A percentile compares a stretch with the other conserved stretches of the same genome.
phyloP scores from a whole-genome alignment of 2,113 vertebrate species.

The Chloropsis hardwickii region DNA sequence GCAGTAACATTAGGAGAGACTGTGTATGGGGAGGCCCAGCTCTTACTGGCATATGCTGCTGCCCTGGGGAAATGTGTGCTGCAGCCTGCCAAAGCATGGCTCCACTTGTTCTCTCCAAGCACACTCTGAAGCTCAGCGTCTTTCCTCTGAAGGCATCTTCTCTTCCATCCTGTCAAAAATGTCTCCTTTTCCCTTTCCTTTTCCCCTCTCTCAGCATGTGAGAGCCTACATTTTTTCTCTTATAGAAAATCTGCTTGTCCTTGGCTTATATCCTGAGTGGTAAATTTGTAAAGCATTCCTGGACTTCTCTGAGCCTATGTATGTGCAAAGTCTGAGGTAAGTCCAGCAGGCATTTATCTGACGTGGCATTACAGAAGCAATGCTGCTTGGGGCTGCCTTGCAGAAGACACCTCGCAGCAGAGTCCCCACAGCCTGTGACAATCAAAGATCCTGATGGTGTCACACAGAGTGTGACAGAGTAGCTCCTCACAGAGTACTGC shows the following conservation, averaged over 20 bases:
- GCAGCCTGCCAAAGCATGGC: background rate
- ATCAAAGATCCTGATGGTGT: background rate
- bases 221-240: background rate
- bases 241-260: background rate
- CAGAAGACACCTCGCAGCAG: background rate
- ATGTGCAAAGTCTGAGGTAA: background rate
- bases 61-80: background rate
- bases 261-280: background rate
- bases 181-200: background rate
- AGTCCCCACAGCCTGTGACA: background rate
- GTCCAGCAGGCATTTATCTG: background rate
- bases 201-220: rapidly evolving
- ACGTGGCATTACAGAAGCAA: background rate
- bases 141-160: background rate
- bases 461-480: background rate
- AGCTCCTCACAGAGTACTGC: background rate
- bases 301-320: background rate
- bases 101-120: background rate
- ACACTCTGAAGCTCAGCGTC: background rate
- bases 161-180: background rate
- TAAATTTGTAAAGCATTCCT: background rate
- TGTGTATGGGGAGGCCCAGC: background rate
- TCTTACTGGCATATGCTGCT: background rate
- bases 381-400: background rate
- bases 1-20: background rate